These are phyloP conservation scores for Drosophila mimica DNA, from an alignment of 2,888 invertebrate species.

Conservation along the genomic window DNA sequence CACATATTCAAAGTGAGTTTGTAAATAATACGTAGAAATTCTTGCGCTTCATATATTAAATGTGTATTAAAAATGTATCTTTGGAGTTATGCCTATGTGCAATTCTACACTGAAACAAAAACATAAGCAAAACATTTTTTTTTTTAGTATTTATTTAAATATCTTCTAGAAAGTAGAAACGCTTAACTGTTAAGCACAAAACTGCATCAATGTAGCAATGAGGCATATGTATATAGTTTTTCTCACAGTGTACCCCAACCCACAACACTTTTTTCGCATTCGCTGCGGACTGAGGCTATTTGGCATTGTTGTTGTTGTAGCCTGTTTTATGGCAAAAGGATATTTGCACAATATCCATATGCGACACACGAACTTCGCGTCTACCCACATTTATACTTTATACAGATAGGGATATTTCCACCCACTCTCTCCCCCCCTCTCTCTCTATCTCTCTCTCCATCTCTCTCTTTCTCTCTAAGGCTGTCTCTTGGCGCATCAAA, in stretches of 20 bases:
- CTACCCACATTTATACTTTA: constrained; percentile 48
- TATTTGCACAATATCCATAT: constrained; percentile 66
- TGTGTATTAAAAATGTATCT: background rate
- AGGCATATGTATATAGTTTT: background rate
- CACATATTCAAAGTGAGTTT: too few species aligned
- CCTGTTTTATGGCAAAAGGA: constrained; percentile 65
- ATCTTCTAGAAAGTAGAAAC: background rate
- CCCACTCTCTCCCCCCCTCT: background rate
- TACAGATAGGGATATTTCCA: constrained; percentile 43
- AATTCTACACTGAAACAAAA: background rate
- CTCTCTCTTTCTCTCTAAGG: background rate
- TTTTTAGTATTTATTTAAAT: background rate
- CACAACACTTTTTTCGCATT: background rate
- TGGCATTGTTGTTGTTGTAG: constrained; percentile 52
- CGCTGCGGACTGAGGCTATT: constrained; percentile 55
- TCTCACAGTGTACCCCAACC: background rate
- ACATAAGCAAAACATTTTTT: background rate
- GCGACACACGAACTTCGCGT: constrained; percentile 58
- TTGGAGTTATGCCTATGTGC: background rate
- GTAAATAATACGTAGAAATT: too few species aligned
- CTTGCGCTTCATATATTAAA: too few species aligned
- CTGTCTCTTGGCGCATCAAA: constrained; percentile 58
- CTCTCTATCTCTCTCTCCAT: background rate
- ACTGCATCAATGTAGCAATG: background rate
- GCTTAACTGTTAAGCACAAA: background rate